Percentiles rank a stretch among this genome's conserved stretches.
Conservation (phyloP, 2,113 vertebrate genomes). For the Anseranas semipalmata region DNA sequence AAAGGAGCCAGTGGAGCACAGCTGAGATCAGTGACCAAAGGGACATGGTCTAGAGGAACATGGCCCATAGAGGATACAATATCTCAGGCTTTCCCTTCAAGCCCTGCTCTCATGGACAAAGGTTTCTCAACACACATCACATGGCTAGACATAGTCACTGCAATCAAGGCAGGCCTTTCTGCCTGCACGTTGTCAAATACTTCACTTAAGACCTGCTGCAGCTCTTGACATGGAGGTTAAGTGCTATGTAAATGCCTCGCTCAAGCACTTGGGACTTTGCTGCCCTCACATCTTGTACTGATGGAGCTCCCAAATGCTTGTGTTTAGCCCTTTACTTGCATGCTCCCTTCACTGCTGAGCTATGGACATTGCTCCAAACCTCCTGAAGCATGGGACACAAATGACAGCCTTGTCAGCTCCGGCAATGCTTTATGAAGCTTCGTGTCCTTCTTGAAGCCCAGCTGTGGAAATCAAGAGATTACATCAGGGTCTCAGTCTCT, state of each 20-base stretch:
- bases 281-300: not conserved
- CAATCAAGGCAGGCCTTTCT: not conserved
- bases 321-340: not conserved
- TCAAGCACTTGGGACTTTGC: not conserved
- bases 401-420: not conserved
- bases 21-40: not conserved
- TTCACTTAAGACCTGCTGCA: not conserved
- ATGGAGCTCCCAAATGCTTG: not conserved
- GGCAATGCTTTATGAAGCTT: not conserved
- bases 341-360: not conserved
- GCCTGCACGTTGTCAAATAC: not conserved
- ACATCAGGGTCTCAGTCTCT: conserved; percentile 6
- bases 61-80: not conserved
- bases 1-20: not conserved
- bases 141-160: not conserved
- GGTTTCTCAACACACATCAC: not conserved
- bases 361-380: not conserved
- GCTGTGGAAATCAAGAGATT: conserved; percentile 13
- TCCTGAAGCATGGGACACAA: conserved; percentile 11
- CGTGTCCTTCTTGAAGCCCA: conserved; percentile 14
- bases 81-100: not conserved
- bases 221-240: conserved; percentile 19
- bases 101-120: not conserved
- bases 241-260: conserved; percentile 10
- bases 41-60: not conserved